Evolutionary conservation across 23 tunicate species (phyloP).

Genomic region (Halocynthia roretzi): DNA sequence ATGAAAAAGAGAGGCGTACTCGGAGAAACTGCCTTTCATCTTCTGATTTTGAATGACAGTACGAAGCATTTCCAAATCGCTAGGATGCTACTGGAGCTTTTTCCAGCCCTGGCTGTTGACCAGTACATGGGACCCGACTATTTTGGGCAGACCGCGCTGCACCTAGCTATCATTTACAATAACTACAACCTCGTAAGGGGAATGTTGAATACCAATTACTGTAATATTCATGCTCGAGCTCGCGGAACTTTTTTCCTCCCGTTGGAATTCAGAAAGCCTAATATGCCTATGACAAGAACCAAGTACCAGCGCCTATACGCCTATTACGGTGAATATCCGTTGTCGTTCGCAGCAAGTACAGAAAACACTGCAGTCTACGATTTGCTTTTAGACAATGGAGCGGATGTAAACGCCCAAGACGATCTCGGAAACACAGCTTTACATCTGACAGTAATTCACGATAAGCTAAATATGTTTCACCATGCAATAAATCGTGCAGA

Average conservation of each 20-base stretch:
- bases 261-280: slow-evolving; percentile 65
- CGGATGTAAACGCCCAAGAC: slow-evolving; percentile 43
- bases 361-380: slow-evolving; percentile 78
- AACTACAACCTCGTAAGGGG: slow-evolving; percentile 50
- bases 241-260: slow-evolving; percentile 87
- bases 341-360: slow-evolving; percentile 82
- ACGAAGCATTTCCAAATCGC: slow-evolving; percentile 66
- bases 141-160: slow-evolving; percentile 82
- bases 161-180: slow-evolving; percentile 73
- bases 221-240: slow-evolving; percentile 73
- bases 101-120: slow-evolving; percentile 73
- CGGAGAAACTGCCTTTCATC: slow-evolving; percentile 87
- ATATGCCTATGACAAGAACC: slow-evolving; percentile 44
- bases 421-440: slow-evolving; percentile 66
- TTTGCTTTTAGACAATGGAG: slow-evolving; percentile 36
- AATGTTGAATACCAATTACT: slow-evolving; percentile 38
- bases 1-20: slow-evolving; percentile 73
- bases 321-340: slow-evolving; percentile 84
- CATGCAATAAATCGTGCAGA: slow-evolving; percentile 52
- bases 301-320: slow-evolving; percentile 81
- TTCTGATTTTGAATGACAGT: slow-evolving; percentile 60
- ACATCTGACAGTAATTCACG: slow-evolving; percentile 84
- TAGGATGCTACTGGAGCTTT: slow-evolving; percentile 31
- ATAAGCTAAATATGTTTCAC: slow-evolving; percentile 79
- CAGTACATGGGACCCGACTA: slow-evolving; percentile 72